Base-by-base conservation (phyloP, 2,888 invertebrate genomes). In the Limnephilus marmoratus region DNA sequence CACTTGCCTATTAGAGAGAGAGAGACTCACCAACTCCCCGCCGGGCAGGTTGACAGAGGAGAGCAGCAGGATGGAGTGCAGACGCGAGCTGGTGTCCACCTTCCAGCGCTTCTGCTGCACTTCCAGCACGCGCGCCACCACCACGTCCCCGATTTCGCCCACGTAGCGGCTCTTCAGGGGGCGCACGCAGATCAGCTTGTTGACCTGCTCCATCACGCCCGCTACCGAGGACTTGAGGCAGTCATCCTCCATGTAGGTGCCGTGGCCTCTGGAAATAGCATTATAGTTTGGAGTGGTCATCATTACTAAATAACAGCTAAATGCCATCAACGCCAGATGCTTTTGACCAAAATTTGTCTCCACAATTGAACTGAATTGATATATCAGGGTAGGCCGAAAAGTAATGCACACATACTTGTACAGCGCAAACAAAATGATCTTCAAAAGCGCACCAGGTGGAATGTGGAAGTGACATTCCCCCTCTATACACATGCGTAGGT, bases 31-130 rank as follows among this genome's bases (percentile, higher is more conserved):
- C 97, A 99, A 95, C 96, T 99, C 99, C 91, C 98, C 98, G 49
- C 99, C 99, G n/a, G 99, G 99, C 93, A 99, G 96, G 96, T 99
- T 99, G 1, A 99, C 99, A 68, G 99, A 98, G 0, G 99, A 98
- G 31, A 99, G 95, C 93, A 98, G 96, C 18, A 99, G 96, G 85
- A 98, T 96, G 0, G 99, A 98, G 95, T 99, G 99, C 94, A 98
- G 95, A 91, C 99, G 97, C 0, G 99, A 98, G 95, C 99, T 99
- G 1, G 98, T 99, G 94, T 99, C 98, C 3, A 99, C 98, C 95
- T 98, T 99, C 99, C 99, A 99, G 92, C 99, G 96, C 94, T 98
- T 98, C 94, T 99, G 98, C 94, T 99, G 99, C 0, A 99, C 99
- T 95, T 99, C 99, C 0, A 98, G 97, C 49, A 99, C 98, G 89